A percentile compares a stretch with the other conserved stretches of the same genome.
phyloP scores from a whole-genome alignment of 2,797 vertebrate species.

The Leptodactylus fallax region DNA sequence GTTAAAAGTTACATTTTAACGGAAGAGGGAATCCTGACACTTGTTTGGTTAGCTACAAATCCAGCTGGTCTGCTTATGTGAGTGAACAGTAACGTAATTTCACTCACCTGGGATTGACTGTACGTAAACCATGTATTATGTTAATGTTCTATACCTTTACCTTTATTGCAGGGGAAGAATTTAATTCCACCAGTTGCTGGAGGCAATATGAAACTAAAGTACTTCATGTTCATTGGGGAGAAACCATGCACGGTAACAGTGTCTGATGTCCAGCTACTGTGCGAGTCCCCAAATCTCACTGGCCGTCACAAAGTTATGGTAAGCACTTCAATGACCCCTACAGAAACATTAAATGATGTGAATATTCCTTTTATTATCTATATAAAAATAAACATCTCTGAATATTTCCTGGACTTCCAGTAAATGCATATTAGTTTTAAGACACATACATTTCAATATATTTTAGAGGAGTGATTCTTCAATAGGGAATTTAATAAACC shows the following conservation, averaged over 20 bases:
- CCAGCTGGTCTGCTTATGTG: too few species aligned
- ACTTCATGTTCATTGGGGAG: constrained; percentile 93
- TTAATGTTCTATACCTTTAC: background rate
- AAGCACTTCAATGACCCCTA: constrained; percentile 70
- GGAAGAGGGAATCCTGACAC: too few species aligned
- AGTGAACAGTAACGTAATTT: too few species aligned
- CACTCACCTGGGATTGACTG: background rate
- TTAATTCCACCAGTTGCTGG: constrained; percentile 90
- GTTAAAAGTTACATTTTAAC: too few species aligned
- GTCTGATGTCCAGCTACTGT: constrained; percentile 94
- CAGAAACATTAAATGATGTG: background rate
- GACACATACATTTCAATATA: too few species aligned
- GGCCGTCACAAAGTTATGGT: constrained; percentile 97
- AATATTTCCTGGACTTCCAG: background rate
- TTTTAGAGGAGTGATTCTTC: too few species aligned
- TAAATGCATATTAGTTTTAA: background rate
- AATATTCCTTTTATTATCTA: background rate
- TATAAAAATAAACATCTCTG: background rate
- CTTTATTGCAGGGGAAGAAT: constrained; percentile 85
- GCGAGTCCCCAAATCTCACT: constrained; percentile 94
- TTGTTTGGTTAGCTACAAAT: too few species aligned
- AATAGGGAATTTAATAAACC: too few species aligned
- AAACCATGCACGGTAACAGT: constrained; percentile 92
- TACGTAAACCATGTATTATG: background rate
- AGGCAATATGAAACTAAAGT: constrained; percentile 94